Conservation (phyloP, 2,113 vertebrate genomes). For the Peromyscus californicus region DNA sequence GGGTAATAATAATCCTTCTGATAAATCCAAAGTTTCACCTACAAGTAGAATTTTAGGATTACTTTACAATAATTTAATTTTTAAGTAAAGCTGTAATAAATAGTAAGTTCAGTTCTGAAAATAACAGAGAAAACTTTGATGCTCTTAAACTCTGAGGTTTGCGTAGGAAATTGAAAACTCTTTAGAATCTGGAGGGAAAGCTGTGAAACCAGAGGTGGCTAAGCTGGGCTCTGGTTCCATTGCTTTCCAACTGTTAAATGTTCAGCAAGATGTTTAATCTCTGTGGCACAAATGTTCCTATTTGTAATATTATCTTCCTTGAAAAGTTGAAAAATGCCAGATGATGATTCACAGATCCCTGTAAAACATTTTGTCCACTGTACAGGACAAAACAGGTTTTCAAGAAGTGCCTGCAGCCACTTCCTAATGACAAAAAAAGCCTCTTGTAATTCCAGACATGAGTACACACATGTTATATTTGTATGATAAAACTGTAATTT, state of each 20-base stretch:
- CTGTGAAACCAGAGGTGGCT: neutral
- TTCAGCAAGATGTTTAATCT: constrained; percentile 24
- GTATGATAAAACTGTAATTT: constrained; percentile 34
- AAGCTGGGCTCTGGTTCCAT: neutral
- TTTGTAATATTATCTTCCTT: constrained; percentile 18
- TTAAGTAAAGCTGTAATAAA: neutral
- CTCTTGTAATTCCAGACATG: constrained; percentile 38
- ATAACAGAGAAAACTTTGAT: neutral
- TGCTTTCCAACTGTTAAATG: neutral
- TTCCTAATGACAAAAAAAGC: neutral
- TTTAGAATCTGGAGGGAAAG: neutral
- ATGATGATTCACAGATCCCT: neutral
- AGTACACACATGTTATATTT: neutral
- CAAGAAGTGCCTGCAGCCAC: constrained; percentile 14
- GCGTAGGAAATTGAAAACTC: neutral
- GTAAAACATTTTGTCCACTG: constrained; percentile 30
- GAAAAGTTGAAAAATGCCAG: neutral
- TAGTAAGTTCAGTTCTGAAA: neutral
- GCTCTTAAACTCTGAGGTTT: neutral
- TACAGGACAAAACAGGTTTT: constrained; percentile 4
- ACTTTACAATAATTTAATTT: neutral
- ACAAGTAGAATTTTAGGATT: neutral
- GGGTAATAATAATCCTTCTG: neutral
- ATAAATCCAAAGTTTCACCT: constrained; percentile 31
- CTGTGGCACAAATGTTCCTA: neutral